Percentiles rank a stretch among this genome's conserved stretches.
phyloP scores from a whole-genome alignment of 2,113 vertebrate species.

The Xerus inauris region DNA sequence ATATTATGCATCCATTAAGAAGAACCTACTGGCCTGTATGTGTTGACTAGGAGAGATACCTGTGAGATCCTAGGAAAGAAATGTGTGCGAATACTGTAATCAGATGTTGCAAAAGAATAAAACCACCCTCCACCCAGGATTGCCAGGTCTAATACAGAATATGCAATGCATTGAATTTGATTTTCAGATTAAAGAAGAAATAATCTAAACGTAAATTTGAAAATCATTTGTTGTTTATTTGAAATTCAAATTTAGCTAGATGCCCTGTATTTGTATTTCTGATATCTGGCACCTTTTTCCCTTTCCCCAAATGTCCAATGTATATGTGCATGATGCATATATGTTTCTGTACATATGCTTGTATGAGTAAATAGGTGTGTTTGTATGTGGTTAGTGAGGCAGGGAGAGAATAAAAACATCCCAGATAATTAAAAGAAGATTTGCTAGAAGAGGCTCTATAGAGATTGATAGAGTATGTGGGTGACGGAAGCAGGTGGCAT shows the following conservation, averaged over 20 bases:
- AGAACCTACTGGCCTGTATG: background rate
- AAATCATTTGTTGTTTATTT: background rate
- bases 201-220: background rate
- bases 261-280: background rate
- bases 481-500: background rate
- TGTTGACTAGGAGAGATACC: background rate
- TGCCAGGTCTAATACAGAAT: background rate
- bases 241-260: background rate
- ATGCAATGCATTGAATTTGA: background rate
- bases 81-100: accelerated
- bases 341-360: background rate
- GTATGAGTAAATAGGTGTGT: background rate
- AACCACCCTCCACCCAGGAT: background rate
- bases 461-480: background rate
- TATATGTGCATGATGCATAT: accelerated
- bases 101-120: background rate
- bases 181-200: background rate
- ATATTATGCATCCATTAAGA: background rate
- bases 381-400: background rate
- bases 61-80: accelerated
- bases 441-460: background rate
- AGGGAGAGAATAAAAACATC: background rate
- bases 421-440: background rate
- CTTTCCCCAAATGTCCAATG: accelerated
- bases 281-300: background rate